Evolutionary conservation across 2,113 vertebrate species (phyloP).

Genomic region (Myotis yumanensis): DNA sequence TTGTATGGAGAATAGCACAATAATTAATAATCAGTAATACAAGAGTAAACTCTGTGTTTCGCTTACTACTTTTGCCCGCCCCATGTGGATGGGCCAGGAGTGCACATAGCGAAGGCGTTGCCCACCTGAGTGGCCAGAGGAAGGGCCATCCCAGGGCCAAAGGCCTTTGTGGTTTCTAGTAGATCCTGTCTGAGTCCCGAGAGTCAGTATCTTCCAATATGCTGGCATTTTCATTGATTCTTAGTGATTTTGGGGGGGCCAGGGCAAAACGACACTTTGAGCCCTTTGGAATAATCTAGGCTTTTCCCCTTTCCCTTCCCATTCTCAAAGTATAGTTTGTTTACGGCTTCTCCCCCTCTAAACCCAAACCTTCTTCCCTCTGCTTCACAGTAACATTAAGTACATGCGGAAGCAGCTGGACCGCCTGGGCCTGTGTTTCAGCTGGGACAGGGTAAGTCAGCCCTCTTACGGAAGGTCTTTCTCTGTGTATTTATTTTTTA

Average conservation of each 20-base stretch:
- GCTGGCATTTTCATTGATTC: not conserved
- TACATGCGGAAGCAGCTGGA: constrained; percentile 95
- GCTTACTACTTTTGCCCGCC: too few relatives aligned
- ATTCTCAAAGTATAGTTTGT: not conserved
- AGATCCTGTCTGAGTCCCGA: not conserved
- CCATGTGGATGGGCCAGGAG: not conserved
- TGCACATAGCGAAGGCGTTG: not conserved
- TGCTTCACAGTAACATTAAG: constrained; percentile 90
- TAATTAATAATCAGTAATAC: too few relatives aligned
- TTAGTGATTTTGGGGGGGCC: not conserved
- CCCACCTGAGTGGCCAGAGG: not conserved
- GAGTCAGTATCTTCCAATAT: not conserved
- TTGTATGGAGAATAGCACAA: too few relatives aligned
- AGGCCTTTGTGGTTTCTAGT: not conserved
- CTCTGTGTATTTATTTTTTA: not conserved
- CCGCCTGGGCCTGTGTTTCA: constrained; percentile 93
- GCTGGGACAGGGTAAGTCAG: constrained; percentile 94
- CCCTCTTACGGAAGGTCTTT: not conserved
- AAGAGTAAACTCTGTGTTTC: too few relatives aligned
- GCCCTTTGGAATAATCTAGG: not conserved
- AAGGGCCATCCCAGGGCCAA: not conserved
- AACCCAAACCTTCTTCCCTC: not conserved
- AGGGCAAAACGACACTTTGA: not conserved
- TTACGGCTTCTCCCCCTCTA: not conserved
- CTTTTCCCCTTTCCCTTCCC: not conserved